phyloP scores from a whole-genome alignment of 2,888 invertebrate species.

The Macrosoma leucophasiata region DNA sequence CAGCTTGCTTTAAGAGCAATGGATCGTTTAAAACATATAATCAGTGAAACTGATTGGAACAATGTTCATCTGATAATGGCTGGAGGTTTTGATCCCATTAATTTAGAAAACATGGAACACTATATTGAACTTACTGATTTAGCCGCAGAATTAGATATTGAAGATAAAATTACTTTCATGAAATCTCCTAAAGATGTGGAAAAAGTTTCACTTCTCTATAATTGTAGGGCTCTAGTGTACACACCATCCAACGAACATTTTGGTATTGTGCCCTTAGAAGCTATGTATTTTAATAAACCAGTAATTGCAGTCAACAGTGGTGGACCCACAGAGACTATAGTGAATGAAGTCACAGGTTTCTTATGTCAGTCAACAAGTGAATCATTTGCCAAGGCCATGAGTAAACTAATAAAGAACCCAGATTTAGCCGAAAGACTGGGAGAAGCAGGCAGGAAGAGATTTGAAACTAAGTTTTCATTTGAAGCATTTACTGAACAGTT shows the following conservation, averaged over 20 bases:
- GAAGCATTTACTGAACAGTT: conserved; percentile 84
- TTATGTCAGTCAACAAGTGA: conserved; percentile 82
- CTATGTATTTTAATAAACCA: conserved; percentile 95
- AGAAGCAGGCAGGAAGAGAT: conserved; percentile 82
- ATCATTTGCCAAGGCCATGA: conserved; percentile 87
- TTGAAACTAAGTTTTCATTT: conserved; percentile 89
- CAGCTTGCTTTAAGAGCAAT: conserved; percentile 88
- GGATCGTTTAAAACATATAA: conserved; percentile 75
- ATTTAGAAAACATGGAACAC: conserved; percentile 91
- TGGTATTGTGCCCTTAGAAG: conserved; percentile 99
- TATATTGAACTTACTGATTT: conserved; percentile 83
- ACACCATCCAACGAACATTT: conserved; percentile 99
- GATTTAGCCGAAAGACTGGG: conserved; percentile 81
- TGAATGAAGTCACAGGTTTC: conserved; percentile 86
- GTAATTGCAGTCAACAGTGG: conserved; percentile 97
- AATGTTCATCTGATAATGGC: conserved; percentile 91
- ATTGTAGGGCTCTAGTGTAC: conserved; percentile 89
- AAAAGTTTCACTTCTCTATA: conserved; percentile 87
- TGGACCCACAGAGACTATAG: conserved; percentile 95
- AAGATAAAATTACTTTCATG: conserved; percentile 86
- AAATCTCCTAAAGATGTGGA: conserved; percentile 90
- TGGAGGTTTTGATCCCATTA: conserved; percentile 95
- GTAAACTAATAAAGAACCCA: conserved; percentile 78
- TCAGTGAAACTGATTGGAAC: conserved; percentile 76
- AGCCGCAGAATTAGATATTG: conserved; percentile 78